Evolutionary conservation across 92 coral and sea anemone species (phyloP), one percentile per base, ranked within the genome.

Genomic region (Micromussa lordhowensis): DNA sequence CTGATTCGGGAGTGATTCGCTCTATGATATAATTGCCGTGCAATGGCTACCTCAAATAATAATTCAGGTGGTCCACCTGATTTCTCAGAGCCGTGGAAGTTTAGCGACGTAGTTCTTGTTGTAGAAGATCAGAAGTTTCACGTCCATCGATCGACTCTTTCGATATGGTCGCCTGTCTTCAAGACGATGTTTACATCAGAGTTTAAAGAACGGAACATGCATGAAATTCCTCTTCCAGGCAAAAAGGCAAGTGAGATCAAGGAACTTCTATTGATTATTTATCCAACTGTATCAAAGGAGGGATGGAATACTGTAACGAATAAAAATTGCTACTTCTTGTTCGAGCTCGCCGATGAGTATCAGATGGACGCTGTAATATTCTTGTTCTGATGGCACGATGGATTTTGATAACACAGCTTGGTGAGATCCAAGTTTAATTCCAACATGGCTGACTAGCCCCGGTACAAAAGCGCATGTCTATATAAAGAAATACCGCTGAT

Each of bases 221-320:
- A 21, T 15, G 76, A 71, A 35, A 71, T 71, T 71, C 76, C 76
- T 71, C 76, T 71, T 71, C 76, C 76, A 30, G 76, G 49, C 24
- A 71, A 71, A 31, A 71, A 71, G 48, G 40, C 40, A 2, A 71
- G 44, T 32, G 76, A 71, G 40, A 31, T 71, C 76, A 71, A 71
- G 18, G 76, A 71, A 24, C 76, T 71, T 71, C 24, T 70, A 19
- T 11, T 71, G 22, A 15, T 71, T 35, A 71, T 71, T 30, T 71
- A 71, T 15, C 40, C 48, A 32, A 71, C 76, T 32, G 8, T 71
- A 21, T 31, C 76, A 14, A 26, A 44, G 11, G 21, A 16, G 18
- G 40, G 48, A 18, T 35, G 36, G 40, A 71, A 71, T 5, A 3
- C 76, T 35, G 5, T 71, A 32, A 71, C 36, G 12, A 15, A 71